phyloP scores from a whole-genome alignment of 1,140 invertebrate species.

The Gryon sp. region DNA sequence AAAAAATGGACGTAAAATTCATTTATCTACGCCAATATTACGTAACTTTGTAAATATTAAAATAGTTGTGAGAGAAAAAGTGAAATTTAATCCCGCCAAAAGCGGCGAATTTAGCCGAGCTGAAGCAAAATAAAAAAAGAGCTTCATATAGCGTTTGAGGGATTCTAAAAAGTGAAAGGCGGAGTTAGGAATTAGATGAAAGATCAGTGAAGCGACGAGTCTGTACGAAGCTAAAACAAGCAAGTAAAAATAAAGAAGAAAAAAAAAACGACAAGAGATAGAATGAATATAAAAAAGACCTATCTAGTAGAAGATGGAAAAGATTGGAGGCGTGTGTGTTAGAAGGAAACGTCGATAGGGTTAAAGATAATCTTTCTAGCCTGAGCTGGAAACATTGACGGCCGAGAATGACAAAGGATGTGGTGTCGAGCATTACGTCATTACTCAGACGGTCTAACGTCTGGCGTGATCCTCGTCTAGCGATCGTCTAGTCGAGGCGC shows the following conservation, averaged over 20 bases:
- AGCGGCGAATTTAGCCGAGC: no score
- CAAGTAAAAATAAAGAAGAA: no score
- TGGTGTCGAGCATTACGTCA: slow-evolving; percentile 69
- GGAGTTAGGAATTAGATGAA: neutral
- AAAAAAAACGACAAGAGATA: no score
- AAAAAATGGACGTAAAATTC: no score
- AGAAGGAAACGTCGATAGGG: slow-evolving; percentile 1
- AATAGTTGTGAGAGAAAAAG: no score
- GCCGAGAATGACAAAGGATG: slow-evolving; percentile 67
- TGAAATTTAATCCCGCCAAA: no score
- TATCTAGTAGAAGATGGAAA: neutral
- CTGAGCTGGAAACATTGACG: slow-evolving; percentile 30
- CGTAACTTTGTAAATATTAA: no score
- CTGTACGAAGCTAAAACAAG: no score
- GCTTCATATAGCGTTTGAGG: no score
- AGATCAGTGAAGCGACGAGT: no score
- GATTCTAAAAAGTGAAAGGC: neutral
- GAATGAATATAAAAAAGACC: slow-evolving; percentile 1
- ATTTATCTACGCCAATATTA: no score
- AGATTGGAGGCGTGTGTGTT: neutral
- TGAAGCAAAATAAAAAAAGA: neutral
- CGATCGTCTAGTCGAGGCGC: slow-evolving; percentile 75
- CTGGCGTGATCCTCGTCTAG: slow-evolving; percentile 76
- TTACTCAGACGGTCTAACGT: slow-evolving; percentile 71
- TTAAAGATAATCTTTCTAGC: neutral